Evolutionary conservation across 2,888 invertebrate species (phyloP), one percentile per base, ranked within the genome.

Genomic region (Agonopterix alstromeriana): DNA sequence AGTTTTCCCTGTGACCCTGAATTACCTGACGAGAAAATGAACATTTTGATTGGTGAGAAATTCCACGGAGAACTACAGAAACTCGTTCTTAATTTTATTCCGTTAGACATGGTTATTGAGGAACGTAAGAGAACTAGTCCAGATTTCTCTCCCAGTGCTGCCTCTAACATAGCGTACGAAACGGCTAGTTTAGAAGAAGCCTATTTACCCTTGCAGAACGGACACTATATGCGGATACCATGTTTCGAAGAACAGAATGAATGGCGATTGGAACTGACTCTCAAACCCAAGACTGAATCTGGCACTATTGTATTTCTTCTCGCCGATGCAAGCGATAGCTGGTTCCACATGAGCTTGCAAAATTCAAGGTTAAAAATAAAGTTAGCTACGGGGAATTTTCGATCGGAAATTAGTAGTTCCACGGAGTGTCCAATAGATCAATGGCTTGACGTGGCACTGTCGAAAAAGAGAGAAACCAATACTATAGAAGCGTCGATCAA

Each of bases 21-120:
- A 35, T 60, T 86, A 27, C 69, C 75, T 8, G 71, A 84, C 59
- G 75, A 82, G 4, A 71, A 73, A 55, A 64, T 84, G 40, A 67
- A 73, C 51, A 73, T 89, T 58, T 66, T 57, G 50, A 61, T 90
- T 3, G 90, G 90, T 7, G 82, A 84, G 60, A 77, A 69, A 56
- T 73, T 88, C 48, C 81, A 79, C 36, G 90, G 90, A 1, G 82
- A 83, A 63, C 69, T 90, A 46, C 85, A 90, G 59, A 82, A 86
- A 56, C 42, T 90, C 8, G 70, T 79, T 36, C 58, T 90, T 10
- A 90, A 90, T 60, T 90, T 89, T 56, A 77, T 74, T 40, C 80
- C 82, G 1, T 55, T 90, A 38, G 65, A 63, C 47, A 64, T 87
- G 55, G 60, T 63, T 17, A 59, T 72, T 35, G 66, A 70, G 50